Conservation (phyloP, 2,888 invertebrate species). For the Lepidocyrtoides sp. region DNA sequence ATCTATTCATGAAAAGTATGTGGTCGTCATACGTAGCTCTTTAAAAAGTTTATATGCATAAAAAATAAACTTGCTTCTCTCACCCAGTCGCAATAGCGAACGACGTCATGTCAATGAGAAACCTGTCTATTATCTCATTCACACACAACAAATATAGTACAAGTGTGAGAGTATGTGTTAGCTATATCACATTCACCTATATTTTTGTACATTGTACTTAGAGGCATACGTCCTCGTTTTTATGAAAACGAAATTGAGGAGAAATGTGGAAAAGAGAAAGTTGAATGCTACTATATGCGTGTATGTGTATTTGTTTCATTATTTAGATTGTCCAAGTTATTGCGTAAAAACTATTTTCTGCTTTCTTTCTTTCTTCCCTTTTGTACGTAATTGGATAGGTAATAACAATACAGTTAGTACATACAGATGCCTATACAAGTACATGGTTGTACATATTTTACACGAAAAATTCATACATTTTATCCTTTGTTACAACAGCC, state of each 20-base stretch:
- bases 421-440: too few species aligned
- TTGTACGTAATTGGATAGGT: too few species aligned
- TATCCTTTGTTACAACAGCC: neutral
- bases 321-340: too few species aligned
- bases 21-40: neutral
- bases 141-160: neutral
- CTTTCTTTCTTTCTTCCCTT: too few species aligned
- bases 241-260: too few species aligned
- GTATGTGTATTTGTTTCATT: too few species aligned
- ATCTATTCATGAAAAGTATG: constrained; percentile 2
- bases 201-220: too few species aligned
- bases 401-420: too few species aligned
- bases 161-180: neutral
- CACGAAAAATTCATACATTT: neutral
- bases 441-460: too few species aligned
- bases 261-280: too few species aligned
- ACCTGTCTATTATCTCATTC: constrained; percentile 18
- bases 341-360: too few species aligned
- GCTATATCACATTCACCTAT: neutral
- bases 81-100: neutral
- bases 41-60: neutral
- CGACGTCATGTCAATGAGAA: neutral
- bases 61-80: neutral
- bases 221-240: neutral
- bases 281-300: too few species aligned